Evolutionary conservation across 2,888 invertebrate genomes (phyloP).

Genomic region (Strigamia crassipes): DNA sequence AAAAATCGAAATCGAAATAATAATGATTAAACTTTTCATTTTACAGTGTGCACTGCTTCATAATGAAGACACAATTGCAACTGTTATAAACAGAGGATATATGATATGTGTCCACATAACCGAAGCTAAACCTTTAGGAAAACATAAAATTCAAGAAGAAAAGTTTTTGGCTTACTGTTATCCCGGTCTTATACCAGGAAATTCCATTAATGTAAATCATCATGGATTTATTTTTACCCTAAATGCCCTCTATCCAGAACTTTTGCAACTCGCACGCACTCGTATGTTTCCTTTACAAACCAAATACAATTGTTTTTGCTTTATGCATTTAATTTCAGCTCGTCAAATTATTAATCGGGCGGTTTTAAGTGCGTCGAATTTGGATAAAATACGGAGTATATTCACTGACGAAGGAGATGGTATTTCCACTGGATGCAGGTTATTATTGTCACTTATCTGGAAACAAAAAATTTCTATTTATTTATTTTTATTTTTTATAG

Average conservation of each 20-base stretch:
- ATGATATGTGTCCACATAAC: conserved; percentile 65
- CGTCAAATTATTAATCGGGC: conserved; percentile 80
- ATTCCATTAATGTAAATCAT: conserved; percentile 85
- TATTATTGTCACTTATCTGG: background rate
- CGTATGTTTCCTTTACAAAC: conserved; percentile 67
- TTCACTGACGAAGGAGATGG: conserved; percentile 77
- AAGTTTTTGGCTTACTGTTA: conserved; percentile 82
- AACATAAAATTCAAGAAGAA: conserved; percentile 71
- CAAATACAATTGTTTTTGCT: background rate
- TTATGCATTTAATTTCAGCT: conserved; percentile 63
- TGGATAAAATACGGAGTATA: conserved; percentile 71
- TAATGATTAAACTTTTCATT: background rate
- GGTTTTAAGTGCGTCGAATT: conserved; percentile 71
- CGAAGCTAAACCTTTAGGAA: conserved; percentile 69
- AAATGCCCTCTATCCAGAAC: conserved; percentile 77
- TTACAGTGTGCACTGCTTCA: conserved; percentile 47
- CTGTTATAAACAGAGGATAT: conserved; percentile 46
- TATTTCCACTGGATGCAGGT: conserved; percentile 79
- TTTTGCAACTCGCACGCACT: conserved; percentile 68
- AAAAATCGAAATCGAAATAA: background rate
- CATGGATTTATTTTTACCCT: conserved; percentile 82
- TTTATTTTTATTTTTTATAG: background rate
- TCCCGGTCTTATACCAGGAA: conserved; percentile 84
- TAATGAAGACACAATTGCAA: conserved; percentile 49
- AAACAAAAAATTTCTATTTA: background rate